These are phyloP conservation scores for Pseudorhombus dupliciocellatus DNA, from an alignment of 2,113 vertebrate species.

Conservation along the genomic window DNA sequence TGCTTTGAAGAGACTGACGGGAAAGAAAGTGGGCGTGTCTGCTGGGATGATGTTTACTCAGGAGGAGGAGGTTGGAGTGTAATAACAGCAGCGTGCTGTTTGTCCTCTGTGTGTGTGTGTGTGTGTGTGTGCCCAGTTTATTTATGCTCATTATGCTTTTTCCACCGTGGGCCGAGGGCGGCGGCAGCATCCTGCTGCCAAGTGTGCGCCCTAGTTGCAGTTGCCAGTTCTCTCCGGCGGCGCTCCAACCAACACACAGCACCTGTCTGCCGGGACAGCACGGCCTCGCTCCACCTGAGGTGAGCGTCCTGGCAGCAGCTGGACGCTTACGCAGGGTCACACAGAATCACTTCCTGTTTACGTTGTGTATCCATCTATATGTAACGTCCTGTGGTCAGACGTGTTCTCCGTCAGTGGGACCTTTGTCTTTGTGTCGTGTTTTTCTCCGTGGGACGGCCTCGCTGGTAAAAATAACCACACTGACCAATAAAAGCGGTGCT, in stretches of 20 bases:
- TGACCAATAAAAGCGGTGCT: constrained; percentile 44
- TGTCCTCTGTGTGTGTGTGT: constrained; percentile 26
- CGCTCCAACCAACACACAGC: constrained; percentile 53
- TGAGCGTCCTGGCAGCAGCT: background rate
- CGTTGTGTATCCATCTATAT: background rate
- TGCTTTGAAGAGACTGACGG: background rate
- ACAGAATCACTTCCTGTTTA: no score
- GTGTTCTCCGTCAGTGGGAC: background rate
- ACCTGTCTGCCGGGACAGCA: constrained; percentile 63
- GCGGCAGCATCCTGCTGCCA: constrained; percentile 40
- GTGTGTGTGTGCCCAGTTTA: constrained; percentile 24
- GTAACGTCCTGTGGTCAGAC: no score
- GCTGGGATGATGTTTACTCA: constrained; percentile 21
- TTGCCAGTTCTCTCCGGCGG: constrained; percentile 52
- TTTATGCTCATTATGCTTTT: constrained; percentile 67
- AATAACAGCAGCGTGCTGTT: constrained; percentile 37
- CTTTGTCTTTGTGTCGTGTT: background rate
- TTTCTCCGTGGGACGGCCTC: constrained; percentile 23
- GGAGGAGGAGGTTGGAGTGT: constrained; percentile 15
- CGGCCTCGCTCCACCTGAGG: constrained; percentile 39
- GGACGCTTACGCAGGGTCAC: no score
- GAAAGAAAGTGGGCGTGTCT: constrained; percentile 15
- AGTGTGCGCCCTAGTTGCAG: constrained; percentile 42
- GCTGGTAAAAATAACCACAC: constrained; percentile 64
- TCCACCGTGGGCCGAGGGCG: constrained; percentile 40